Percentiles rank a stretch among this genome's conserved stretches.
Evolutionary conservation across 2,113 vertebrate species (phyloP).

Genomic region (Camelus dromedarius): DNA sequence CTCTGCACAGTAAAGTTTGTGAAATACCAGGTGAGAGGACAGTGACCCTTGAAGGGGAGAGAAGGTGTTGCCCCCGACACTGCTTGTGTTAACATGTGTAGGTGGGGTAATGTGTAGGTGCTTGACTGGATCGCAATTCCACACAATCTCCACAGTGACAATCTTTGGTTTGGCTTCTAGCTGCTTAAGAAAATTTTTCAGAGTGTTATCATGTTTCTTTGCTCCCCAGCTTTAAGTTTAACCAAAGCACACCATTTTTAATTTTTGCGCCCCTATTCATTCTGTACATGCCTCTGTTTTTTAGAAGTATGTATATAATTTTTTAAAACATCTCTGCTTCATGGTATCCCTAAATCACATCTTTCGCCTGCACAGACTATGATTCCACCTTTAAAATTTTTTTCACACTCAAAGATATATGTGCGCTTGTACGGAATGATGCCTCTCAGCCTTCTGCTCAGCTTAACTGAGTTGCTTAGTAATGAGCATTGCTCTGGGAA

Average conservation of each 20-base stretch:
- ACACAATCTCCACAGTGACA: not conserved
- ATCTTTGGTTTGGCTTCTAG: not conserved
- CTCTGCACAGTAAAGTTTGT: not conserved
- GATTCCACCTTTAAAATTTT: not conserved
- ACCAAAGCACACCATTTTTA: not conserved
- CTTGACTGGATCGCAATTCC: not conserved
- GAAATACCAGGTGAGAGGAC: not conserved
- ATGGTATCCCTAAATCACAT: not conserved
- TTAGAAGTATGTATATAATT: not conserved
- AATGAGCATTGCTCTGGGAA: not conserved
- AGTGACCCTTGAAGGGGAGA: not conserved
- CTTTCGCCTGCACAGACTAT: not conserved
- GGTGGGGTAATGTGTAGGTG: accelerated
- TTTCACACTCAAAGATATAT: not conserved
- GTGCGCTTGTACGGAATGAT: not conserved
- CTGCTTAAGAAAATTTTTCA: not conserved
- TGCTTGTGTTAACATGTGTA: not conserved
- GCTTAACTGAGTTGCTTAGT: not conserved
- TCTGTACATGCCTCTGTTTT: not conserved
- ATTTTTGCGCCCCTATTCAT: not conserved
- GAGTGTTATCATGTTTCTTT: not conserved
- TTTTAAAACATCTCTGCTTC: not conserved
- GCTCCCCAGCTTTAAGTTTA: not conserved
- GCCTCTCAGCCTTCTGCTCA: not conserved
- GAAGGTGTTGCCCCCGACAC: not conserved